Evolutionary conservation across 2,888 invertebrate species (phyloP), one percentile per base, ranked within the genome.

Genomic region (Iselma pallidipennis): DNA sequence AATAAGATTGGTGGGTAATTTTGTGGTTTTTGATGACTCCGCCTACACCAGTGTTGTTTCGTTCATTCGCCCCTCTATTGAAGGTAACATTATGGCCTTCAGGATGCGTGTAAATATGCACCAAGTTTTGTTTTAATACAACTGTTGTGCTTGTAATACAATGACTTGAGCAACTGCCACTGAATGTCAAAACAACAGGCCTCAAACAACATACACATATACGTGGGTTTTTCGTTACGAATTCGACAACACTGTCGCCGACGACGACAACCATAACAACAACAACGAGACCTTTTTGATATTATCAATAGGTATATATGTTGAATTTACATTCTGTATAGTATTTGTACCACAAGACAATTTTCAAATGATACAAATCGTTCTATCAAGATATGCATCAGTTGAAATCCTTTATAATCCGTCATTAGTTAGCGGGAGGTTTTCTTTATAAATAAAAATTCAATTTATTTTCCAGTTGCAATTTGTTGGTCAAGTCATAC

Each of bases 71-170:
- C 49, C 45, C 23, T 25, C 16, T 60, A 31, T 37, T 50, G 63
- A 59, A 59, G 59, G 63, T 59, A 45, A 59, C 33, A 56, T 57
- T 57, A 60, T 60, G 63, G 57, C 63, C 63, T 63, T 63, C 59
- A 37, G 56, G 56, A 51, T 60, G 63, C 63, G 63, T 63, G 63
- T 63, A 63, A 63, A 57, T 63, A 63, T 63, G 63, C 48, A 59
- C 55, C 56, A 52, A 45, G 49, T 55, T 50, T 45, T 31, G 49
- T 49, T 25, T 26, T 21, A 28, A 28, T 62, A 58, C 56, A 59
- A 55, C 56, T 33, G 57, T 51, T 28, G 62, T 62, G 55, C 60
- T 62, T 58, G 63, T 59, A 63, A 52, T 59, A 59, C 59, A 63
- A 56, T 60, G 55, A 16, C 16, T 56, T 53, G 48, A 37, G 48